Evolutionary conservation across 2,888 invertebrate genomes (phyloP), one percentile per base, ranked within the genome.

Genomic region (Pterostichus madidus): DNA sequence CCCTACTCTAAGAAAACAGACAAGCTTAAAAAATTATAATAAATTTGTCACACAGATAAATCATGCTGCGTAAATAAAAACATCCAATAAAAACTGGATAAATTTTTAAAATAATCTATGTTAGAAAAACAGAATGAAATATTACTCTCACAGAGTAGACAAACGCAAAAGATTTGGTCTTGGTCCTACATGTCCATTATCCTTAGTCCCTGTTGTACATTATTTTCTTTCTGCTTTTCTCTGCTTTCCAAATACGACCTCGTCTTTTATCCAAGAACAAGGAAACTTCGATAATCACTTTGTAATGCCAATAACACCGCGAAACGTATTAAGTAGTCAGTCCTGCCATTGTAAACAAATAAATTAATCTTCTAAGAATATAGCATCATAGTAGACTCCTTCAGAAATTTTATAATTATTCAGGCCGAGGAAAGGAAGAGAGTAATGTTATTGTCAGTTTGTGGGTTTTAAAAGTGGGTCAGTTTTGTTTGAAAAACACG

Each of bases 341-440:
- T n/a, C 2, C 49, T 49, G 10, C 13, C 49, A 49, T 49, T 49
- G 49, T 49, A 49, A 49, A 49, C 49, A 49, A 49, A 49, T 49
- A 49, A 49, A 49, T 49, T 49, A 49, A 49, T 49, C 49, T n/a
- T 49, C 49, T 49, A 11, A 2, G n/a, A n/a, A 49, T 10, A n/a
- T 49, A n/a, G 5, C 2, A n/a, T 39, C 49, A 49, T 49, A 5
- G 49, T 1, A 49, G 49, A 5, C 39, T 6, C 39, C 5, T 39
- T 39, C 8, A 39, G 39, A 8, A 39, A 39, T 39, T 1, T 39
- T 39, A 5, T 39, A 39, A 39, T 39, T 39, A 39, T 39, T 39
- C 8, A 8, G 2, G 39, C 7, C 3, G 39, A 7, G 39, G 5
- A 39, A 39, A 39, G 5, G 7, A 39, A 39, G 39, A 39, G 3